These are phyloP conservation scores for Halocynthia aurantium DNA, from an alignment of 23 tunicate genomes.

Conservation along the genomic window DNA sequence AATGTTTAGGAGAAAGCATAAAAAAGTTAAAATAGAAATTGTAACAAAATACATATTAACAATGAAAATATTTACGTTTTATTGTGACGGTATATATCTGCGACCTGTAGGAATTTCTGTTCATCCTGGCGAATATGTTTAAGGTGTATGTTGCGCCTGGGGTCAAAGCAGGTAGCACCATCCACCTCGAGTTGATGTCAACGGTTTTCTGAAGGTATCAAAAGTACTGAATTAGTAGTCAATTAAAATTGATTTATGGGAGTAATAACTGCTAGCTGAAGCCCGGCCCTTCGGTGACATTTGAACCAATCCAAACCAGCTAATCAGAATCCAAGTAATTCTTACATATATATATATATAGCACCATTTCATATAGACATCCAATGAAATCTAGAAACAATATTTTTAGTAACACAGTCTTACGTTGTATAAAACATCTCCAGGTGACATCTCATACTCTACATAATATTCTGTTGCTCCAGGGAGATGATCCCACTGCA, in stretches of 20 bases:
- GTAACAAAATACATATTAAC: too few relatives aligned
- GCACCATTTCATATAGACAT: too few relatives aligned
- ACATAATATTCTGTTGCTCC: slow-evolving; percentile 15
- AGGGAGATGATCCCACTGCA: slow-evolving; percentile 12
- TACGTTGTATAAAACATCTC: slow-evolving; percentile 3
- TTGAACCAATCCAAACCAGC: too few relatives aligned
- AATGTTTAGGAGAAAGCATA: not conserved
- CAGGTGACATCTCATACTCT: slow-evolving; percentile 14
- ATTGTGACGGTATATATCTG: slow-evolving; percentile 26
- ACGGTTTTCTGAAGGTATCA: not conserved
- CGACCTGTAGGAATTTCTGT: not conserved
- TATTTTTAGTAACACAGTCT: not conserved
- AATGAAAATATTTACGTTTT: not conserved
- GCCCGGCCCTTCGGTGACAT: too few relatives aligned
- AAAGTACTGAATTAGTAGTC: too few relatives aligned
- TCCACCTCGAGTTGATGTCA: not conserved
- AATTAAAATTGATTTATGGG: too few relatives aligned
- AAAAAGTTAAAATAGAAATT: not conserved
- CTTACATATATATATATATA: too few relatives aligned
- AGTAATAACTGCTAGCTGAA: too few relatives aligned
- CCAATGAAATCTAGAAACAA: too few relatives aligned
- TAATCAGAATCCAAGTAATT: too few relatives aligned
- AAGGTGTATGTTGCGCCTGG: slow-evolving; percentile 13
- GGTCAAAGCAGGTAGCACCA: slow-evolving; percentile 13
- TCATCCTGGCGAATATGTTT: slow-evolving; percentile 15